Evolutionary conservation across 2,888 invertebrate genomes (phyloP), one percentile per base, ranked within the genome.

Genomic region (Eulithis prunata): DNA sequence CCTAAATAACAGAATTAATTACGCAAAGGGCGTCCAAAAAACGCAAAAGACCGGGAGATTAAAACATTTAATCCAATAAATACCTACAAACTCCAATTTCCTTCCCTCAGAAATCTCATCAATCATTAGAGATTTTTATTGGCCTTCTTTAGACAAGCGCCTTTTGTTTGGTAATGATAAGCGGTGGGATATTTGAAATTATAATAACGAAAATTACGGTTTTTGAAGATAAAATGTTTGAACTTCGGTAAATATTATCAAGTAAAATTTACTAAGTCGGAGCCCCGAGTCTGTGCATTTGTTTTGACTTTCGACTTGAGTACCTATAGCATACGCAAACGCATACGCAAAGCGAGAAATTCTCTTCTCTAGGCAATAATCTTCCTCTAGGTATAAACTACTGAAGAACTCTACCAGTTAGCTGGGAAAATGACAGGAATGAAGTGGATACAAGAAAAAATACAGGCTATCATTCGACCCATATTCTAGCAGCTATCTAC

Each of bases 1-100:
- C 77, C 75, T 72, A 80, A 85, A 84, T 83, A 83, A 83, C 79
- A 78, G 80, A 85, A 87, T 86, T 87, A 87, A 89, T 87, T 87
- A 86, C 80, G 77, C 72, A 74, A 73, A 71, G 77, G 76, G 68
- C 57, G 75, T 71, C 72, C 68, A 76, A 72, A 81, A 80, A 81
- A 82, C 75, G 75, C 75, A 70, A 79, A 82, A 84, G 80, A 81
- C 81, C 80, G 75, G 74, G 60, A 80, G 83, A 85, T 85, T 85
- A 84, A 83, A 82, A 76, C 78, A 77, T 77, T 85, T 84, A 84
- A 87, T 86, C 81, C 77, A 79, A 85, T 86, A 84, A 86, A 84
- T 80, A 80, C 80, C 80, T 78, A 45, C 62, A 57, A 81, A 82
- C 76, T 83, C 78, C 71, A 85, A 83, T 85, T 81, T 83, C 74